Percentiles rank a stretch among this genome's conserved stretches.
These are phyloP conservation scores for Aphelinus certus DNA, from an alignment of 1,140 invertebrate species.

Conservation along the genomic window DNA sequence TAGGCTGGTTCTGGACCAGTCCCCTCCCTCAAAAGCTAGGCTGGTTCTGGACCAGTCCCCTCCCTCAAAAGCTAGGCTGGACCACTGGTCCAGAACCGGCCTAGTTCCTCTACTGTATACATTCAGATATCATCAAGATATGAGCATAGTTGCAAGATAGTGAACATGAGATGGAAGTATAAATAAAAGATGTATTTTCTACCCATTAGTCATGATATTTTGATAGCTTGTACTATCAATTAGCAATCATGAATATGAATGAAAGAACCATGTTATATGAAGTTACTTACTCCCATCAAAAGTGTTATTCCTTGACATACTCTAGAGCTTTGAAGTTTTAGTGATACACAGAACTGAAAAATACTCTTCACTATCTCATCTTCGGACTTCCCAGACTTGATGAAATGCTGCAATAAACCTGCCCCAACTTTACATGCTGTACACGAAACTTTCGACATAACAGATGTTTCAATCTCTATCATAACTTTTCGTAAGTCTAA, in stretches of 20 bases:
- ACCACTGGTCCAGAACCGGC: no score
- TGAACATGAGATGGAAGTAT: no score
- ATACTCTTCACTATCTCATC: constrained; percentile 87
- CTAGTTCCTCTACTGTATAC: no score
- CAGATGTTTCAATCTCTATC: constrained; percentile 87
- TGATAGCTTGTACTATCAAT: no score
- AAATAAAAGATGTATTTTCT: no score
- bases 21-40: no score
- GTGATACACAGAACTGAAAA: constrained; percentile 84
- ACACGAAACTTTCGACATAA: constrained; percentile 91
- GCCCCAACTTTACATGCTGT: constrained; percentile 89
- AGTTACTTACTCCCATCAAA: constrained; percentile 78
- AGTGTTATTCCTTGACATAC: constrained; percentile 89
- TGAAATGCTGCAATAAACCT: constrained; percentile 86
- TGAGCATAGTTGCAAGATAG: no score
- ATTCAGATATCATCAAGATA: no score
- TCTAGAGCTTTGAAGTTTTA: constrained; percentile 84
- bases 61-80: no score
- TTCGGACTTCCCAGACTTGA: constrained; percentile 81
- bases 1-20: no score
- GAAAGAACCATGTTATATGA: constrained; percentile 17
- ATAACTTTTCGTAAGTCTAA: constrained; percentile 86
- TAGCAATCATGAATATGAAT: neutral
- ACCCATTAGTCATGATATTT: no score
- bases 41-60: no score